Conservation (phyloP, 2,888 invertebrate genomes). For the Eupithecia pulchellata region DNA sequence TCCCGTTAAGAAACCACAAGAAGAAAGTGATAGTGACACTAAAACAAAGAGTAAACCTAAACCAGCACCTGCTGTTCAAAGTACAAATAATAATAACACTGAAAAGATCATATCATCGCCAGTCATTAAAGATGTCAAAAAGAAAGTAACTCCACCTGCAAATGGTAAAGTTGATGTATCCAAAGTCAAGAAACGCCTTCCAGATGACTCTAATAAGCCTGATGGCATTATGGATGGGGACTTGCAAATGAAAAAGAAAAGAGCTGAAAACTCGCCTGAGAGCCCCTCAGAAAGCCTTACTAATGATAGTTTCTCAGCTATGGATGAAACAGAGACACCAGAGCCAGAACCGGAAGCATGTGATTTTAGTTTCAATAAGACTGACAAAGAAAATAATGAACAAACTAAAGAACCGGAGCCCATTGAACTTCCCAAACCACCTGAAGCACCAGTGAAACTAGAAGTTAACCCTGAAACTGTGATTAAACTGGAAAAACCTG, state of each 20-base stretch:
- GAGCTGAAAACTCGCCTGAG: conserved; percentile 84
- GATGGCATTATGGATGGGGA: conserved; percentile 86
- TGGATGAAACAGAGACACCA: conserved; percentile 88
- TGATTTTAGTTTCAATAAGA: conserved; percentile 80
- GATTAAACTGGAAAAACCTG: conserved; percentile 72
- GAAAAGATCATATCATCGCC: conserved; percentile 76
- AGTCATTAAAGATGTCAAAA: conserved; percentile 73
- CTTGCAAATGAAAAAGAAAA: conserved; percentile 85
- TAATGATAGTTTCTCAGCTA: conserved; percentile 93
- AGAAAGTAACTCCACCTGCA: conserved; percentile 61
- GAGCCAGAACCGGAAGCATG: conserved; percentile 79
- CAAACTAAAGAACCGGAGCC: conserved; percentile 70
- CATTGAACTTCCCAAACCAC: conserved; percentile 63
- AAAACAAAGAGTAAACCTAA: conserved; percentile 72
- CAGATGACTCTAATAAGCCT: conserved; percentile 83
- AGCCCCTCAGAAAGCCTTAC: conserved; percentile 94
- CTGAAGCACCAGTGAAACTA: conserved; percentile 69
- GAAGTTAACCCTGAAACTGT: conserved; percentile 66
- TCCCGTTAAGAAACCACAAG: conserved; percentile 78
- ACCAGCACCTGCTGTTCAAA: conserved; percentile 70
- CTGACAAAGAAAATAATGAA: conserved; percentile 73
- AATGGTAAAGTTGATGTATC: conserved; percentile 83
- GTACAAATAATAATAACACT: conserved; percentile 72
- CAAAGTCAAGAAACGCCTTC: conserved; percentile 86
- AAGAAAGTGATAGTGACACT: conserved; percentile 80